Conservation (phyloP, 2,888 invertebrate species). For the Apodemia duryi region DNA sequence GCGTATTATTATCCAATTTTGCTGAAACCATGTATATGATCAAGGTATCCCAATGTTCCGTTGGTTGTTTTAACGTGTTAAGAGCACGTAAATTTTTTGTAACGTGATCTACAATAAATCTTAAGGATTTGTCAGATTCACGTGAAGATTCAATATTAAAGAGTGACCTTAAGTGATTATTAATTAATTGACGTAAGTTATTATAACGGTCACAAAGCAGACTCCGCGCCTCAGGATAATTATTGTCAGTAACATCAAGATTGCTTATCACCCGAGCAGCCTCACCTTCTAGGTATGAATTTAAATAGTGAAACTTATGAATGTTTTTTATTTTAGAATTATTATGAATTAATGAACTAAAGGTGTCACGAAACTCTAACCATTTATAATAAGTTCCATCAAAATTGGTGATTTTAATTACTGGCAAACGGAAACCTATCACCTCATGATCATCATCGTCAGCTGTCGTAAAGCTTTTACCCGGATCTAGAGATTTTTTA, state of each 20-base stretch:
- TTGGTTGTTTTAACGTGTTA: constrained; percentile 3
- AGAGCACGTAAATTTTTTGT: constrained; percentile 5
- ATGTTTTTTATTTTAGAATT: constrained; percentile 9
- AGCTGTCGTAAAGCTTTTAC: too few relatives aligned
- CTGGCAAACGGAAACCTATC: too few relatives aligned
- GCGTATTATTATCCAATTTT: not conserved
- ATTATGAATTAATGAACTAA: too few relatives aligned
- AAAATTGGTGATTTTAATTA: too few relatives aligned
- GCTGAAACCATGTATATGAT: constrained; percentile 6
- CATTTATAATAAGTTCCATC: too few relatives aligned
- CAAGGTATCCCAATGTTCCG: constrained; percentile 6
- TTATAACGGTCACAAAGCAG: constrained; percentile 25
- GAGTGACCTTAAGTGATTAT: constrained; percentile 20
- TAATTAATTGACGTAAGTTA: constrained; percentile 25
- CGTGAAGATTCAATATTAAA: not conserved
- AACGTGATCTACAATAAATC: not conserved
- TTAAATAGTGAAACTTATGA: constrained; percentile 28
- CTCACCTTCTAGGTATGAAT: constrained; percentile 27
- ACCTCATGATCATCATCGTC: too few relatives aligned
- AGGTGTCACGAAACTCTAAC: too few relatives aligned
- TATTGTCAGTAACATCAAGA: constrained; percentile 22
- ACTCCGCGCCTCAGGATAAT: constrained; percentile 27
- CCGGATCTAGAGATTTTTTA: too few relatives aligned
- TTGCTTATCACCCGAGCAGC: constrained; percentile 21
- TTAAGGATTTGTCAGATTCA: not conserved